These are phyloP conservation scores for Amphipoea oculea DNA, from an alignment of 2,888 invertebrate genomes.

Conservation along the genomic window DNA sequence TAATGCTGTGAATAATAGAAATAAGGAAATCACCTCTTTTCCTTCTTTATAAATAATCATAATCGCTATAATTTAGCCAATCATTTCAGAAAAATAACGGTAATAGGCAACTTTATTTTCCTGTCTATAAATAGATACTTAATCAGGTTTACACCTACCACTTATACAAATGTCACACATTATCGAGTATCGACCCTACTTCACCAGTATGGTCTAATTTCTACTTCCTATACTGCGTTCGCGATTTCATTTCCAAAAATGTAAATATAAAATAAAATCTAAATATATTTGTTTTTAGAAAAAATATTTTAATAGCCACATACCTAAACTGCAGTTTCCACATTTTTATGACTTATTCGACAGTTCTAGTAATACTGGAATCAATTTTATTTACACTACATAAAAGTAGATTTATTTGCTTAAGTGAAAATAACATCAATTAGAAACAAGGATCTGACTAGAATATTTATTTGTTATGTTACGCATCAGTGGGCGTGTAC, in stretches of 20 bases:
- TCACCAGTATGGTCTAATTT: slow-evolving; percentile 22
- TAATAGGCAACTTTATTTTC: slow-evolving; percentile 9
- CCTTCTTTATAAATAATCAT: too few relatives aligned
- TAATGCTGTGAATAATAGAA: too few relatives aligned
- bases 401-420: background rate
- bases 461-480: background rate
- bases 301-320: too few relatives aligned
- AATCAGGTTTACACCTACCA: background rate
- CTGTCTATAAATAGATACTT: background rate
- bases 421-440: background rate
- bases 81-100: background rate
- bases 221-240: background rate
- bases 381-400: background rate
- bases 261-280: background rate
- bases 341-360: background rate
- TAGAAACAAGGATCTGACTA: background rate
- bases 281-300: background rate
- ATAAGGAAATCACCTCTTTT: too few relatives aligned
- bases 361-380: background rate
- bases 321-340: background rate
- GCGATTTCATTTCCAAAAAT: background rate
- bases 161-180: background rate
- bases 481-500: slow-evolving; percentile 50
- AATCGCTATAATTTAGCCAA: background rate
- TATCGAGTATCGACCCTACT: slow-evolving; percentile 14